phyloP scores from a whole-genome alignment of 1,140 invertebrate genomes.

The Thaumatotibia leucotreta region DNA sequence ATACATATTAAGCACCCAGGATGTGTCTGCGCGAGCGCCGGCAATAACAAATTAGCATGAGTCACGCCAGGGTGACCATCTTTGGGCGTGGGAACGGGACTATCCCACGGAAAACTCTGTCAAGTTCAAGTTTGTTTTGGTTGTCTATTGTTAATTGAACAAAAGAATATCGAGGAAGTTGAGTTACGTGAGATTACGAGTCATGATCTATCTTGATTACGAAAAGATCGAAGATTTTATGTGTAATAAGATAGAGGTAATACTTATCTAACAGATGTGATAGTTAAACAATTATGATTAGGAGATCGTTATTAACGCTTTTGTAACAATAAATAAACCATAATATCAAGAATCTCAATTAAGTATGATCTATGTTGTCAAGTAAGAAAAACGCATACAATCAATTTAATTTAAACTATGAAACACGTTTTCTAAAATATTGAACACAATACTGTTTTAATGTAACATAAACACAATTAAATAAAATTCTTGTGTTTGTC shows the following conservation, averaged over 20 bases:
- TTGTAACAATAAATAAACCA: too few species aligned
- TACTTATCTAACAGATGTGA: neutral
- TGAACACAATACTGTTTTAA: too few species aligned
- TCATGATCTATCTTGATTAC: neutral
- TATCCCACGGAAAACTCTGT: neutral
- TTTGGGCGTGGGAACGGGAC: neutral
- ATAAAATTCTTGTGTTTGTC: too few species aligned
- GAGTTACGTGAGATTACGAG: neutral
- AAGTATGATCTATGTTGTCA: too few species aligned
- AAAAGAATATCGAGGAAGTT: neutral
- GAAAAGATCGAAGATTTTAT: too few species aligned
- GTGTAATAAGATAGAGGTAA: neutral
- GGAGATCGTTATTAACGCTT: too few species aligned
- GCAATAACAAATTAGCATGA: slow-evolving; percentile 9
- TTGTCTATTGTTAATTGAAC: too few species aligned
- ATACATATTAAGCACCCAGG: neutral
- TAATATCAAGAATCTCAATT: too few species aligned
- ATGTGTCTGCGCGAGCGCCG: neutral
- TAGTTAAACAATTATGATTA: neutral
- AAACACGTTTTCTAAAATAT: too few species aligned
- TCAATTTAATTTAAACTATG: too few species aligned
- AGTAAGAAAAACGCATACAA: too few species aligned
- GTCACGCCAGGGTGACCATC: neutral
- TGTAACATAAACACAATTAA: too few species aligned
- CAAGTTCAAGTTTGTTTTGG: neutral